Conservation (phyloP, 2,888 invertebrate species). For the Torymus auratus region DNA sequence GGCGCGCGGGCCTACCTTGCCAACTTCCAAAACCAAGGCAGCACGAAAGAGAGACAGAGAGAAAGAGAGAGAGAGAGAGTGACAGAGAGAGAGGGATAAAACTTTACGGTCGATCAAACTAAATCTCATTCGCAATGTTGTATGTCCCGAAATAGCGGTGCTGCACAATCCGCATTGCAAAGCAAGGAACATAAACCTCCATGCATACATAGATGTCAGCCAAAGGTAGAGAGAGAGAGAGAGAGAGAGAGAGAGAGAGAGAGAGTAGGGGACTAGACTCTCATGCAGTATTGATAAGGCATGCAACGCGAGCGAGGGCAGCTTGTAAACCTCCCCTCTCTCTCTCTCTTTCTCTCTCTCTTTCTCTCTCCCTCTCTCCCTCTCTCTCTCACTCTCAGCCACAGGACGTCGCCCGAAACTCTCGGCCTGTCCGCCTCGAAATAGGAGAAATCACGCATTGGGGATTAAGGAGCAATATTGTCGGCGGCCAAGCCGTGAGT, state of each 20-base stretch:
- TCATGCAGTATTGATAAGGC: conserved; percentile 52
- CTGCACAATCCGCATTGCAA: conserved; percentile 43
- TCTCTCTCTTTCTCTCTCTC: too few relatives aligned
- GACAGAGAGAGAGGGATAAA: conserved; percentile 7
- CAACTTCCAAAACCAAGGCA: too few relatives aligned
- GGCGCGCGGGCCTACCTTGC: too few relatives aligned
- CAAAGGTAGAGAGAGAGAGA: conserved; percentile 3
- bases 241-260: neutral
- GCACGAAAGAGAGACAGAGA: too few relatives aligned
- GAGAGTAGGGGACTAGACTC: neutral
- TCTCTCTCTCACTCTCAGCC: neutral
- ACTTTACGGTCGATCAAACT: conserved; percentile 50
- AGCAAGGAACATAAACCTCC: conserved; percentile 45
- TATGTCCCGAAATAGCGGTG: conserved; percentile 9
- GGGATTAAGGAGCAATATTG: conserved; percentile 25
- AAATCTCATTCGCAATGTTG: conserved; percentile 38
- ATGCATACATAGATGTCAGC: conserved; percentile 1
- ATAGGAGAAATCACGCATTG: conserved; percentile 30
- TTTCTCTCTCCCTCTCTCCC: too few relatives aligned
- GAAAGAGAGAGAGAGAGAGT: neutral
- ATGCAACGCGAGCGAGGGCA: neutral
- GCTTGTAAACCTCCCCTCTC: conserved; percentile 20
- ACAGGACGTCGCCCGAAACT: neutral
- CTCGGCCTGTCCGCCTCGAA: neutral
- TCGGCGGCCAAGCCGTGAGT: neutral